Conservation (phyloP, 2,888 invertebrate species). For the Corbicula japonica region DNA sequence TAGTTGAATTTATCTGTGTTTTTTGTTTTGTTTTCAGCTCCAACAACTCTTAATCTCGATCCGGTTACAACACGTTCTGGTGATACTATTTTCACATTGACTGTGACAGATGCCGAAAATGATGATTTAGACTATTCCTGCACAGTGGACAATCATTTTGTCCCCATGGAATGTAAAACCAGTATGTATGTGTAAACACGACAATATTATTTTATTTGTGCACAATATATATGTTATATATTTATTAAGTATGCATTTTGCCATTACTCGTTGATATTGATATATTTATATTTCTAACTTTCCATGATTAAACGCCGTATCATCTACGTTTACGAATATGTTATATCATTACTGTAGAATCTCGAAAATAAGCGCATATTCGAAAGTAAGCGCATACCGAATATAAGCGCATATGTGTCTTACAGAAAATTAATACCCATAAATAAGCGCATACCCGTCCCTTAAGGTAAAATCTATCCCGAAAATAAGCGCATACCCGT, state of each 20-base stretch:
- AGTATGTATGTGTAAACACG: slow-evolving; percentile 21
- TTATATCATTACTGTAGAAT: not conserved
- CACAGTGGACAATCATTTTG: slow-evolving; percentile 12
- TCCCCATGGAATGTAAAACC: slow-evolving; percentile 30
- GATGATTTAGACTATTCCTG: slow-evolving; percentile 38
- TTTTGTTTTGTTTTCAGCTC: slow-evolving; percentile 8
- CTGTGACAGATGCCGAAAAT: slow-evolving; percentile 37
- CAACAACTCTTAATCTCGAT: slow-evolving; percentile 29
- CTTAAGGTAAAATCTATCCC: too few species aligned
- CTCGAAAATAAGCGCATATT: too few species aligned
- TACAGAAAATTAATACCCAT: too few species aligned
- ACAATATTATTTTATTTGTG: too few species aligned
- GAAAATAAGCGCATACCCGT: too few species aligned
- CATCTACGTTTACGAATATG: not conserved
- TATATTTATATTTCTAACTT: too few species aligned
- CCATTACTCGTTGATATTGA: too few species aligned
- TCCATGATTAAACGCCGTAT: not conserved
- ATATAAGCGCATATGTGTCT: too few species aligned
- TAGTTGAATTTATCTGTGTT: not conserved
- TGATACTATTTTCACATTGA: slow-evolving; percentile 23
- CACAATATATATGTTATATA: too few species aligned
- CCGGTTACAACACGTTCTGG: slow-evolving; percentile 21
- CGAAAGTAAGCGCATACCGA: too few species aligned
- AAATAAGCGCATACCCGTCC: too few species aligned
- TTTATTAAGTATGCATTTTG: too few species aligned